Conservation (phyloP, 2,113 vertebrate genomes). For the Corydoras sp. region DNA sequence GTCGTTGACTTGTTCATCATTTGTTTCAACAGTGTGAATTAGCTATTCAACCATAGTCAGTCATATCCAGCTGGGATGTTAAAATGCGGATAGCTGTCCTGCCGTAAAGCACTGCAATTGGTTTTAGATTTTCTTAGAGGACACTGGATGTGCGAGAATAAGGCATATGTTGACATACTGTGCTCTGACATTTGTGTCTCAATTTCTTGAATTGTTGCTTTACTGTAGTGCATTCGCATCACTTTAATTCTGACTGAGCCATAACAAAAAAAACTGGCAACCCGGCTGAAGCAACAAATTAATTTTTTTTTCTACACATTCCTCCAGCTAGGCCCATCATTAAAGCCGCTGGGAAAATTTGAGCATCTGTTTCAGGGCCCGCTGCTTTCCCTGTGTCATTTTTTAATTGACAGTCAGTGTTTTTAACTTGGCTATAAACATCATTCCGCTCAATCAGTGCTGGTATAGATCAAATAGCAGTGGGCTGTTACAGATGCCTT, state of each 20-base stretch:
- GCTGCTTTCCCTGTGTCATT: conserved; percentile 61
- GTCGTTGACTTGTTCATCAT: no score
- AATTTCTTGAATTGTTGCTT: conserved; percentile 60
- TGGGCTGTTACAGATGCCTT: conserved; percentile 66
- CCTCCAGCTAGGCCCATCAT: conserved; percentile 62
- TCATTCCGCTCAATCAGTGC: conserved; percentile 69
- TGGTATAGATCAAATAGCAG: conserved; percentile 69
- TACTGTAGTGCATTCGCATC: conserved; percentile 53
- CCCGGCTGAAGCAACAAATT: conserved; percentile 68
- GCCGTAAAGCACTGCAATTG: not conserved
- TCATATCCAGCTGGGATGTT: not conserved
- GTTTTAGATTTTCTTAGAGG: not conserved
- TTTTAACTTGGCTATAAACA: conserved; percentile 67
- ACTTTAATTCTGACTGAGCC: conserved; percentile 59
- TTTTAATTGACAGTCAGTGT: conserved; percentile 74
- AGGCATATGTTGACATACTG: not conserved
- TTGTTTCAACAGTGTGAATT: conserved; percentile 43
- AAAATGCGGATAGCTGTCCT: no score
- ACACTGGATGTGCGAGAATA: not conserved
- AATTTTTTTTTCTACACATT: conserved; percentile 69
- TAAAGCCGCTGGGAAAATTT: conserved; percentile 73
- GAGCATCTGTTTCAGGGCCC: conserved; percentile 65
- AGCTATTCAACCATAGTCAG: conserved; percentile 52
- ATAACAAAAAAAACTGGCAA: conserved; percentile 63
- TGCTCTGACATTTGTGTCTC: conserved; percentile 7